Percentiles rank a stretch among this genome's conserved stretches.
These are phyloP conservation scores for Lasioglossum pauxillum DNA, from an alignment of 2,888 invertebrate species.

Conservation along the genomic window DNA sequence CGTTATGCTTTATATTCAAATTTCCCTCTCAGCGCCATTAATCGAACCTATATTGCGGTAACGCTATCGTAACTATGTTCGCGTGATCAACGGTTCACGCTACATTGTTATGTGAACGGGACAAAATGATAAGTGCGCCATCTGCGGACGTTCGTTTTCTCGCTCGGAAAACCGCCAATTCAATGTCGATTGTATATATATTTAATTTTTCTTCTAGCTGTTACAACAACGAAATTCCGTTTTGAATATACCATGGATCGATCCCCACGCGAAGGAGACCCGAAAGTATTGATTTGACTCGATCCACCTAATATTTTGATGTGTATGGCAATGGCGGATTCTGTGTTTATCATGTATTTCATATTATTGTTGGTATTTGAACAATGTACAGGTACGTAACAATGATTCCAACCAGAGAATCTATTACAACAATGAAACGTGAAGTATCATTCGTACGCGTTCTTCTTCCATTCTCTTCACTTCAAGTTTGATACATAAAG, in stretches of 20 bases:
- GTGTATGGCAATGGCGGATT: slow-evolving; percentile 81
- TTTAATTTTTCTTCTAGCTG: slow-evolving; percentile 27
- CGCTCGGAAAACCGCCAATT: slow-evolving; percentile 52
- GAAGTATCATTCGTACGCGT: background rate
- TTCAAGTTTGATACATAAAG: background rate
- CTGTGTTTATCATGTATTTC: slow-evolving; percentile 80
- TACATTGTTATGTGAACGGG: slow-evolving; percentile 4
- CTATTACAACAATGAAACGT: background rate
- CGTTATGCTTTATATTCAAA: no score
- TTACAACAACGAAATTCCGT: slow-evolving; percentile 14
- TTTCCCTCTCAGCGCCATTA: no score
- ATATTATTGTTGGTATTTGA: slow-evolving; percentile 80
- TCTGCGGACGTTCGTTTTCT: slow-evolving; percentile 40
- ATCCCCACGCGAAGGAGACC: background rate
- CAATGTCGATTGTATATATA: slow-evolving; percentile 41
- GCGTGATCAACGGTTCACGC: no score
- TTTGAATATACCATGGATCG: slow-evolving; percentile 4
- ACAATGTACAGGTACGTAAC: slow-evolving; percentile 77
- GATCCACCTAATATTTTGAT: slow-evolving; percentile 79
- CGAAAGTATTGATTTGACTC: slow-evolving; percentile 56
- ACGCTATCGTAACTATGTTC: no score
- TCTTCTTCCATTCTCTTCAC: background rate
- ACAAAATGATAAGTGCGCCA: slow-evolving; percentile 44
- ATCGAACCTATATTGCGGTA: no score
- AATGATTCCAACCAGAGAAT: slow-evolving; percentile 8